Base-by-base conservation (phyloP, 2,113 vertebrate species). In the Chitala chitala region DNA sequence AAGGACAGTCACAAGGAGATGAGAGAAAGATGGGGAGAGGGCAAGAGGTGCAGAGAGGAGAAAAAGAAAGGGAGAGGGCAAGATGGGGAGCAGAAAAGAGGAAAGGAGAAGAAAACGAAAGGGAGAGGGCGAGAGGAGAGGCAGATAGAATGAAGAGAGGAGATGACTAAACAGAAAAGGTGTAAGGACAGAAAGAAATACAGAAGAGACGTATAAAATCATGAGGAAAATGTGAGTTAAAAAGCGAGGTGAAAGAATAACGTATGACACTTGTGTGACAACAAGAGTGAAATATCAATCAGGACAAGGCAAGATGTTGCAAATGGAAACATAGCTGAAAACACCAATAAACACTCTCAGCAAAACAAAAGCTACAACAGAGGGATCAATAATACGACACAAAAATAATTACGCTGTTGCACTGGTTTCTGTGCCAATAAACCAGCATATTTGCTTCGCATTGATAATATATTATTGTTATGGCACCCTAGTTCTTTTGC, bases 401-500 rank as follows among this genome's bases (percentile, higher is more conserved):
- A 33, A 73, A 58, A 70, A 63, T 71, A 77, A 73, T 77, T 56
- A 71, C 54, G 59, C 74, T 73, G 71, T 66, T 75, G 68, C 63
- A 17, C 56, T 65, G 42, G 20, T 3, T 29, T 59, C 40, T 17
- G 31, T 29, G 58, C 72, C 46, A 38, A 38, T 24, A 50, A 17
- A 42, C 63, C 72, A 64, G 33, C 64, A 61, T 38, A 73, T 63
- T 64, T 64, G 44, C 29, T 73, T 36, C 29, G 44, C 46, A 31
- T 56, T 42, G 54, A 46, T 44, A 7, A 51, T 33, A n/a, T 73
- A 24, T 64, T 58, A 64, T 73, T 64, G 51, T 51, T 9, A 42
- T 51, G 24, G 10, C 12, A 26, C 46, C 24, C 29, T 64, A 76
- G 71, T 72, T 75, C 70, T 46, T 75, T 26, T 53, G 48, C 55